phyloP scores from a whole-genome alignment of 1,140 invertebrate genomes.

The Thrips palmi region DNA sequence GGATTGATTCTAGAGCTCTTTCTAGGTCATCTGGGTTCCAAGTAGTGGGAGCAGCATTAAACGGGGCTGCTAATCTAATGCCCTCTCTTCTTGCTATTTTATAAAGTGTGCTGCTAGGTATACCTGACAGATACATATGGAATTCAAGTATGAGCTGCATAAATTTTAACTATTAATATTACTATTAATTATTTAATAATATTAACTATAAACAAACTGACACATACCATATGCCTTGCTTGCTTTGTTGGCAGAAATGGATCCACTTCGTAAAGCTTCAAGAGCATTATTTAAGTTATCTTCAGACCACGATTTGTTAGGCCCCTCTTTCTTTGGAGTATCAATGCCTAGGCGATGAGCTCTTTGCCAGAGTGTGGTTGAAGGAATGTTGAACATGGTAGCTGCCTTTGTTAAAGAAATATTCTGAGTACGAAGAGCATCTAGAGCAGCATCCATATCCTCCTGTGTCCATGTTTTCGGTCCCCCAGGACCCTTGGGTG shows the following conservation, averaged over 20 bases:
- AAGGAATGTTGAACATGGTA: constrained; percentile 70
- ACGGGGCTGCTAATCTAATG: constrained; percentile 66
- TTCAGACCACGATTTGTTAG: constrained; percentile 72
- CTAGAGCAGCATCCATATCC: constrained; percentile 72
- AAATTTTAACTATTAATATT: too few relatives aligned
- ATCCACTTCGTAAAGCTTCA: constrained; percentile 57
- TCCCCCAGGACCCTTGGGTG: not conserved
- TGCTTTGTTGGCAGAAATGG: constrained; percentile 75
- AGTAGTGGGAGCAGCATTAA: constrained; percentile 76
- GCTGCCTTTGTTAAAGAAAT: constrained; percentile 76
- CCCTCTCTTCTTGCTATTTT: constrained; percentile 77
- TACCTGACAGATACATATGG: constrained; percentile 27
- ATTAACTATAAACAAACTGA: not conserved
- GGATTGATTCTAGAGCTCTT: constrained; percentile 62
- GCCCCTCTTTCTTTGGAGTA: constrained; percentile 75
- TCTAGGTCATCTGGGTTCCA: constrained; percentile 70
- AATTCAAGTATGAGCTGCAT: not conserved
- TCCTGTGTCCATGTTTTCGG: constrained; percentile 72
- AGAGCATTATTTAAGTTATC: constrained; percentile 61
- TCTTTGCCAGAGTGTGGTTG: constrained; percentile 75
- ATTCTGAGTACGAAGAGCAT: constrained; percentile 62
- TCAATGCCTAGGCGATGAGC: constrained; percentile 70
- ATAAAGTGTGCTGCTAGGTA: constrained; percentile 74
- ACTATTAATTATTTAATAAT: not conserved
- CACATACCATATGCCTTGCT: constrained; percentile 65